Conservation (phyloP, 2,888 invertebrate species). For the Aricia artaxerxes region DNA sequence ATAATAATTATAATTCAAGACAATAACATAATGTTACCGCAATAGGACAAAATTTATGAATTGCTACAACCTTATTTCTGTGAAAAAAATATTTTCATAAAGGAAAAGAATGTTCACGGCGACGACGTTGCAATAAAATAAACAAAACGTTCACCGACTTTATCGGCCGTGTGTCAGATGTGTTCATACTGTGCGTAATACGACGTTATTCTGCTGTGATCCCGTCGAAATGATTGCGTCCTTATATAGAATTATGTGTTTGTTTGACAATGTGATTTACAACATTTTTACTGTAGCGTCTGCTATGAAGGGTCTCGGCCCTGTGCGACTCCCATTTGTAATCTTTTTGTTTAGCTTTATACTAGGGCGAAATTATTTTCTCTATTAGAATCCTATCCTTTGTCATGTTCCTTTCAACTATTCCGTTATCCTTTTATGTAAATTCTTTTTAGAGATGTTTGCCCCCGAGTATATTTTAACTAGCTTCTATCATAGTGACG, state of each 20-base stretch:
- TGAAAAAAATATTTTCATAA: background rate
- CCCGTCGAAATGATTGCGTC: constrained; percentile 68
- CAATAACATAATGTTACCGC: too few species aligned
- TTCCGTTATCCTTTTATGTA: constrained; percentile 25
- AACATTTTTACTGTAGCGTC: constrained; percentile 41
- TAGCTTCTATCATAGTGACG: background rate
- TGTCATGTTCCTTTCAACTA: constrained; percentile 25
- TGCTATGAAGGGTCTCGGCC: constrained; percentile 32
- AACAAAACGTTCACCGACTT: background rate
- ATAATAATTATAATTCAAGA: too few species aligned
- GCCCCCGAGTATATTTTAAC: background rate
- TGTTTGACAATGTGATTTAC: constrained; percentile 54
- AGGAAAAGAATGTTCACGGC: background rate
- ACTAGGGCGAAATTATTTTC: constrained; percentile 2
- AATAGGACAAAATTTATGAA: too few species aligned
- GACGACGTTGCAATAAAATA: background rate
- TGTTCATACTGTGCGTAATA: constrained; percentile 60
- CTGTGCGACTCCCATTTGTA: constrained; percentile 35
- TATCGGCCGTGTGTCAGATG: constrained; percentile 44
- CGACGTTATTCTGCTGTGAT: constrained; percentile 60
- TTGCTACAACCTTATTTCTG: background rate
- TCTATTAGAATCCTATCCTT: constrained; percentile 26
- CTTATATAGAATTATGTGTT: constrained; percentile 68
- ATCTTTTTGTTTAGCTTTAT: constrained; percentile 38
- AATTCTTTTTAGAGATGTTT: constrained; percentile 7